Percentiles rank a stretch among this genome's conserved stretches.
Evolutionary conservation across 2,797 vertebrate species (phyloP).

Genomic region (Holocentrus rufus): DNA sequence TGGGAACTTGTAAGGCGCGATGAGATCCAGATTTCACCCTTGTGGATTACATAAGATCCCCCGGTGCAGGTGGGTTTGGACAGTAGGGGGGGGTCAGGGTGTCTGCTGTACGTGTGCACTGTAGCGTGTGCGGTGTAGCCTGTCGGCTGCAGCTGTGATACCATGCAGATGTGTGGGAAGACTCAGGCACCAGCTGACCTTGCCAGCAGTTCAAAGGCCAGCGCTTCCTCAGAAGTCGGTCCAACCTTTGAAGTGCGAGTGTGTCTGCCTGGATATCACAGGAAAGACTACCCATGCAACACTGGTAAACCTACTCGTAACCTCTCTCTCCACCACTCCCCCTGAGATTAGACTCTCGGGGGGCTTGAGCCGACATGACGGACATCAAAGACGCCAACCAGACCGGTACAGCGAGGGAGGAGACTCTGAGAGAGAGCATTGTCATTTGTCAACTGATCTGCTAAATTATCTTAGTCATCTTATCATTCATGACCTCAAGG

Average conservation of each 20-base stretch:
- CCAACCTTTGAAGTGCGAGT: constrained; percentile 75
- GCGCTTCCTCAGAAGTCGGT: constrained; percentile 67
- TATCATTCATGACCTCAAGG: background rate
- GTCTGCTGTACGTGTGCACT: background rate
- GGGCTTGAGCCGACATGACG: constrained; percentile 1
- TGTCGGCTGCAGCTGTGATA: constrained; percentile 56
- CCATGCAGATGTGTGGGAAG: constrained; percentile 57
- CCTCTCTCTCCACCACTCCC: constrained; percentile 46
- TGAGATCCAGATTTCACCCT: constrained; percentile 6
- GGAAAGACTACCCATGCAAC: constrained; percentile 43
- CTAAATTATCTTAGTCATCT: background rate
- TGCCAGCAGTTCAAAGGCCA: constrained; percentile 63
- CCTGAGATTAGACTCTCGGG: constrained; percentile 42
- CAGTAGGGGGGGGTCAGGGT: background rate
- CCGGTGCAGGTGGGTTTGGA: constrained; percentile 19
- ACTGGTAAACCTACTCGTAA: constrained; percentile 60
- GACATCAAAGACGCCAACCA: constrained; percentile 52
- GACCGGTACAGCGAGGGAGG: constrained; percentile 14
- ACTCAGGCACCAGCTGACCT: constrained; percentile 61
- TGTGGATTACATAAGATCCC: constrained; percentile 29
- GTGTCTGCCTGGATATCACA: constrained; percentile 58
- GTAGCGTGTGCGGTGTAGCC: constrained; percentile 26
- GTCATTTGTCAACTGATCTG: background rate
- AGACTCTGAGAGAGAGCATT: background rate
- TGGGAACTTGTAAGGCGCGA: constrained; percentile 18